Evolutionary conservation across 2,113 vertebrate genomes (phyloP).

Genomic region (Actinemys pallida): DNA sequence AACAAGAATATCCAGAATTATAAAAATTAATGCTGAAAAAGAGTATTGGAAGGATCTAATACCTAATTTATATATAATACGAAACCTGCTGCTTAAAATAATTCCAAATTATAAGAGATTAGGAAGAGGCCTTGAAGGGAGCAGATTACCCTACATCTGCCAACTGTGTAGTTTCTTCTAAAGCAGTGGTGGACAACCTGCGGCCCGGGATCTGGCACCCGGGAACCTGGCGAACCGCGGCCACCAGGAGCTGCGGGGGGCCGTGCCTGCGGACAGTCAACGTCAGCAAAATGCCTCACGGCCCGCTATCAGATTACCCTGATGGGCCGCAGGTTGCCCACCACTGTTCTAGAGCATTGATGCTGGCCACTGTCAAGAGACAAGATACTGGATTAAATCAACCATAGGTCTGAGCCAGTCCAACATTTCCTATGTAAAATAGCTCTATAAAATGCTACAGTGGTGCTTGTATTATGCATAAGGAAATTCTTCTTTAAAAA

Average conservation of each 20-base stretch:
- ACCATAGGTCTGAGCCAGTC: neutral
- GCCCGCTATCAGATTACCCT: too few relatives aligned
- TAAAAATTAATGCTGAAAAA: neutral
- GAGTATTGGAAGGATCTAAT: fast-evolving
- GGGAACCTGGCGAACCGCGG: too few relatives aligned
- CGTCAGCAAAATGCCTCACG: too few relatives aligned
- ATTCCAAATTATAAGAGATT: neutral
- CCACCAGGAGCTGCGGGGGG: too few relatives aligned
- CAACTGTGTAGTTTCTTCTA: neutral
- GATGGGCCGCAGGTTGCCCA: too few relatives aligned
- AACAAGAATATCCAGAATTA: neutral
- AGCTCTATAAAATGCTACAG: neutral
- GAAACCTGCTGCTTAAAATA: neutral
- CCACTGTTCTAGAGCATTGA: neutral
- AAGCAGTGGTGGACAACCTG: neutral
- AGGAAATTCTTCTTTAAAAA: neutral
- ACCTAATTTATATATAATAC: neutral
- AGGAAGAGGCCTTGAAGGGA: neutral
- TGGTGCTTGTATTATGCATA: neutral
- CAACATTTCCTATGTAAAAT: neutral
- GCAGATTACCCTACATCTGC: too few relatives aligned
- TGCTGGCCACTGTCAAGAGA: neutral
- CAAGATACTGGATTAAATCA: neutral
- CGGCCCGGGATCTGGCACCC: too few relatives aligned
- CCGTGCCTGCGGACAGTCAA: too few relatives aligned